phyloP scores from a whole-genome alignment of 2,888 invertebrate species.

The Rhamnusium bicolor region DNA sequence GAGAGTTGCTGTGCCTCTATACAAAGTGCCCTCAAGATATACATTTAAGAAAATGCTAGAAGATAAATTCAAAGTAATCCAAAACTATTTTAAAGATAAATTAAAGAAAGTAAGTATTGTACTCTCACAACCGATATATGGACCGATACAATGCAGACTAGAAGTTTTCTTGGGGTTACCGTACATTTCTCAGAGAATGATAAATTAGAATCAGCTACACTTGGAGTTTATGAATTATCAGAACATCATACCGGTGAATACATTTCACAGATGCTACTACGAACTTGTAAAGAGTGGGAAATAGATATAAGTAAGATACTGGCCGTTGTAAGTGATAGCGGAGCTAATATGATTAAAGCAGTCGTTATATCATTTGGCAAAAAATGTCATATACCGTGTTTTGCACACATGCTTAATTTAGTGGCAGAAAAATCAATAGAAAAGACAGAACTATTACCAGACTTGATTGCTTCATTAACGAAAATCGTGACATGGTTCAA shows the following conservation, averaged over 20 bases:
- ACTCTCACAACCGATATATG: slow-evolving; percentile 8
- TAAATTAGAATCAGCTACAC: slow-evolving; percentile 17
- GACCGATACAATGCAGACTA: slow-evolving; percentile 30
- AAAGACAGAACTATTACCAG: slow-evolving; percentile 8
- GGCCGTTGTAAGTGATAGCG: slow-evolving; percentile 49
- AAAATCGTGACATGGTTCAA: slow-evolving; percentile 34
- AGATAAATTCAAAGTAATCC: slow-evolving; percentile 2
- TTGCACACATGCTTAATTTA: slow-evolving; percentile 49
- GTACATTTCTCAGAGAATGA: slow-evolving; percentile 38
- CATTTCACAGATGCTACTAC: slow-evolving; percentile 15
- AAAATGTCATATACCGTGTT: slow-evolving; percentile 45
- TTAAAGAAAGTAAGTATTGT: too few relatives aligned
- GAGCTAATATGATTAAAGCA: slow-evolving; percentile 49
- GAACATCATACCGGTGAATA: slow-evolving; percentile 40
- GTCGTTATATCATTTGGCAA: slow-evolving; percentile 42
- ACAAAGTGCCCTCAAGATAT: slow-evolving; percentile 10
- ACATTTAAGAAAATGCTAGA: slow-evolving; percentile 6
- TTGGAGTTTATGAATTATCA: slow-evolving; percentile 35
- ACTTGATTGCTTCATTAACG: slow-evolving; percentile 28
- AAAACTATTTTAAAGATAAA: slow-evolving; percentile 5
- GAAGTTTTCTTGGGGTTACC: slow-evolving; percentile 49
- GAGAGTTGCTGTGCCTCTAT: background rate
- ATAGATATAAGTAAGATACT: slow-evolving; percentile 44
- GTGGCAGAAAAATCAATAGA: slow-evolving; percentile 40
- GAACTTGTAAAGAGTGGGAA: slow-evolving; percentile 41